Conservation (phyloP, 1,140 invertebrate species). For the Camponotus floridanus region DNA sequence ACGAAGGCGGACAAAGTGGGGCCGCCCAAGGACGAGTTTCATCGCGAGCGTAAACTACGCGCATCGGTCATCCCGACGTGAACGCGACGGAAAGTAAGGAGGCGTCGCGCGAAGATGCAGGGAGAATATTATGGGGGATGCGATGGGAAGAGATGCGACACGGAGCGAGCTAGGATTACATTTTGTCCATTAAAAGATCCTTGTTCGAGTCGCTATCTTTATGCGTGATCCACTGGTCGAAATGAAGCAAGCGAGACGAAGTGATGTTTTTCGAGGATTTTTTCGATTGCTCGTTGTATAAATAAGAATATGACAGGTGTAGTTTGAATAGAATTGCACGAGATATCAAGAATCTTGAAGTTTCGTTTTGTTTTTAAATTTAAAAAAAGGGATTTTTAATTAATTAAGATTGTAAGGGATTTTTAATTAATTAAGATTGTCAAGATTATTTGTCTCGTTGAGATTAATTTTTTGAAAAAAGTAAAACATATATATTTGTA, state of each 20-base stretch:
- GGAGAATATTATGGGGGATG: slow-evolving; percentile 29
- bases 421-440: no score
- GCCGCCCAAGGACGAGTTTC: slow-evolving; percentile 60
- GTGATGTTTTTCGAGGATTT: slow-evolving; percentile 19
- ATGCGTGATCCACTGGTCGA: slow-evolving; percentile 29
- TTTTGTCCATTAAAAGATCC: slow-evolving; percentile 49
- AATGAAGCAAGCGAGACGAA: slow-evolving; percentile 25
- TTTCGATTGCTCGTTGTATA: slow-evolving; percentile 29
- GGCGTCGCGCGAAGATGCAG: slow-evolving; percentile 6
- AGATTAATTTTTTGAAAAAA: no score
- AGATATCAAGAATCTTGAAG: no score
- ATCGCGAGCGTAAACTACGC: slow-evolving; percentile 57
- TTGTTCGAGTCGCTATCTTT: not conserved
- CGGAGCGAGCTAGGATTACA: slow-evolving; percentile 50
- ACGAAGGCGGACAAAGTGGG: slow-evolving; percentile 26
- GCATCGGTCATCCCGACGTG: slow-evolving; percentile 62
- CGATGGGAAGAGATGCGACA: not conserved
- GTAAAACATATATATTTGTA: no score
- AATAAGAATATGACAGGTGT: slow-evolving; percentile 14
- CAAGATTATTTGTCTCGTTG: no score
- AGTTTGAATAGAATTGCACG: not conserved
- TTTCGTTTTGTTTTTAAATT: no score
- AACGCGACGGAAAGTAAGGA: slow-evolving; percentile 57
- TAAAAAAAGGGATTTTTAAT: no score
- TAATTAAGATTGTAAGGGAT: no score